Base-by-base conservation (phyloP, 2,113 vertebrate species). In the Macrotis lagotis region DNA sequence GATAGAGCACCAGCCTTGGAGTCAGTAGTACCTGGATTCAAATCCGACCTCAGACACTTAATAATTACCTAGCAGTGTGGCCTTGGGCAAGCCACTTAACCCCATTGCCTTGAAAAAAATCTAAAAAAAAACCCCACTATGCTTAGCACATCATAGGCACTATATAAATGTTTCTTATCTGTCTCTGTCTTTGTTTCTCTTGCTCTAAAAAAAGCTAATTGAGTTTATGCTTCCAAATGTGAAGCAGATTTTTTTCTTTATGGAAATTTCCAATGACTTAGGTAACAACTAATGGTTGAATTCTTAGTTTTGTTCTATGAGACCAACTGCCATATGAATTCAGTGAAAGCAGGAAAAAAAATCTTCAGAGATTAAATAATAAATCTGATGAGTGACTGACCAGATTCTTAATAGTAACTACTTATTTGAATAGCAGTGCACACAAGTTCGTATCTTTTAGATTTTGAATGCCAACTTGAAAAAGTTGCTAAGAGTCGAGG, bases 261-360 rank as follows among this genome's bases (percentile, higher is more conserved):
- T 66, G 59, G 59, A 66, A 66, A 66, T 66, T 66, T 37, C 31
- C 59, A 66, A 31, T 37, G 31, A 66, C 28, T 66, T 66, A 66
- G 59, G 31, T 66, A 66, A 66, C 59, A 66, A 37, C n/a, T 6
- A 44, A 7, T 44, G 19, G n/a, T 44, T 83, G 59, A n/a, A 19
- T 92, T 91, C 47, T 92, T 90, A 94, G 66, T 51, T 93, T 31
- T 52, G 90, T 2, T 59, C 51, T 93, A 37, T 91, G 55, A 51
- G 88, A 83, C 16, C n/a, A 24, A 44, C 44, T 2, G 44, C 66
- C 66, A 83, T 44, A 55, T 48, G 10, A 51, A 88, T 92, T 89
- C 24, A 91, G 92, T 59, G 37, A 83, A 8, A 48, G n/a, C 25
- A 95, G 89, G 59, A 49, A 90, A 89, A 59, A 74, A 74, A 92